Evolutionary conservation across 2,888 invertebrate genomes (phyloP).

Genomic region (Spodoptera picta): DNA sequence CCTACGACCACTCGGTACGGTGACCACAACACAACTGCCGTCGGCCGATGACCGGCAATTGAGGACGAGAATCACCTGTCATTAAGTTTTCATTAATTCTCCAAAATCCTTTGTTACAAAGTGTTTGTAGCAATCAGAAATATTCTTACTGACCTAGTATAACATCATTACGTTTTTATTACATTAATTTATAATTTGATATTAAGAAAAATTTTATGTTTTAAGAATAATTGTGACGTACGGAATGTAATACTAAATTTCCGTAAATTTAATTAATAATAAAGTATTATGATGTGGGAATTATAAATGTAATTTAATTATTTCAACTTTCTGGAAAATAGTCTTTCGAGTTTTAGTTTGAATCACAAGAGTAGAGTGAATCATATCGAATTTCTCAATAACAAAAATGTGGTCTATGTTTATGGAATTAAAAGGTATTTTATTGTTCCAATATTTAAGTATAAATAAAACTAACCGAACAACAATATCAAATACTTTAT

Average conservation of each 20-base stretch:
- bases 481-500: background rate
- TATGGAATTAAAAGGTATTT: no score
- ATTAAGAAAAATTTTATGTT: no score
- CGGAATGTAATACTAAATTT: no score
- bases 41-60: conserved; percentile 73
- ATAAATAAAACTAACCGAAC: background rate
- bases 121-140: conserved; percentile 24
- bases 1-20: conserved; percentile 63
- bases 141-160: conserved; percentile 46
- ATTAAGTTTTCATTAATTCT: conserved; percentile 65
- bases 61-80: conserved; percentile 41
- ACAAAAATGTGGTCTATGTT: no score
- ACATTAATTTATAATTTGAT: background rate
- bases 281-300: no score
- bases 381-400: no score
- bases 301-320: no score
- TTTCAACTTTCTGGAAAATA: no score
- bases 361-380: no score
- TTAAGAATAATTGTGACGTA: no score
- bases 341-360: no score
- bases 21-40: conserved; percentile 58
- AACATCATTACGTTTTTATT: conserved; percentile 27
- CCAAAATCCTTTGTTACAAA: conserved; percentile 56
- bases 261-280: no score
- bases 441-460: background rate